Percentiles rank a stretch among this genome's conserved stretches.
Evolutionary conservation across 2,113 vertebrate genomes (phyloP).

Genomic region (Tylochromis polylepis): DNA sequence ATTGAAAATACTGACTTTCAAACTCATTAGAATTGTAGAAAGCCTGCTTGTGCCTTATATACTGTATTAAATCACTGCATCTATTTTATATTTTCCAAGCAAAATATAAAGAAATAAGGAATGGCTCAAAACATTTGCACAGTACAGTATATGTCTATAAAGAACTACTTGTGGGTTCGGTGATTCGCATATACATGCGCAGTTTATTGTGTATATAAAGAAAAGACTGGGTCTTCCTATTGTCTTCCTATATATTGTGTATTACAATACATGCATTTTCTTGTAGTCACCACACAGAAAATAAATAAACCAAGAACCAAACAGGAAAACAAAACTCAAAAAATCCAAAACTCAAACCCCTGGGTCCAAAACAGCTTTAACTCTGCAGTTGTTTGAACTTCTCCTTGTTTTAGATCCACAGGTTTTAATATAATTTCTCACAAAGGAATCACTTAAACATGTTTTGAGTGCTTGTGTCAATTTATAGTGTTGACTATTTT

Average conservation of each 20-base stretch:
- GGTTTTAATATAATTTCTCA: neutral
- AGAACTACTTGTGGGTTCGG: neutral
- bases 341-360: no score
- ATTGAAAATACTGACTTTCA: neutral
- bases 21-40: neutral
- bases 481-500: neutral
- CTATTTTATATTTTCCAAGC: neutral
- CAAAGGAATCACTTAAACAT: neutral
- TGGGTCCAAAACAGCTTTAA: neutral
- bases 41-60: neutral
- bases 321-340: neutral
- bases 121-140: neutral
- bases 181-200: neutral
- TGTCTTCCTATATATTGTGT: neutral
- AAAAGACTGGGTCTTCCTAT: neutral
- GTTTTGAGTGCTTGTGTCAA: neutral
- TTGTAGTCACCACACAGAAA: neutral
- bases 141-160: neutral
- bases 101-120: neutral
- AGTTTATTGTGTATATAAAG: neutral
- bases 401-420: neutral
- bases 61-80: neutral
- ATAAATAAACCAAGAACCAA: neutral
- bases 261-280: neutral
- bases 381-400: neutral